Evolutionary conservation across 2,113 vertebrate species (phyloP), one percentile per base, ranked within the genome.

Genomic region (Hemibagrus wyckioides): DNA sequence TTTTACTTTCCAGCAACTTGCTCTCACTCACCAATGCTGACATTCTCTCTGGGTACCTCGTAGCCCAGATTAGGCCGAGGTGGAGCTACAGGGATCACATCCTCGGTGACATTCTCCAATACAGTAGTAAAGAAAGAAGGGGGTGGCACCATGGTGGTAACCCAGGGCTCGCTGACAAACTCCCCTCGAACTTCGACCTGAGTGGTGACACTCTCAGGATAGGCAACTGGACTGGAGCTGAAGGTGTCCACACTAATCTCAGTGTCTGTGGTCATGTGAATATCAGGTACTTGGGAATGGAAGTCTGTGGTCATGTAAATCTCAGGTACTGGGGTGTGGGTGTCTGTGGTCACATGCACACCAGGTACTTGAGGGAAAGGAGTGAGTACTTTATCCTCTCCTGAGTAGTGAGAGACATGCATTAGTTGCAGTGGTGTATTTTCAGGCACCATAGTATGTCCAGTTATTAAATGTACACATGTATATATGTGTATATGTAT

Each of bases 181-280:
- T 90, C 95, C 81, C 97, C 97, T 0, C 88, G 93, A 33, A 85
- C 94, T 90, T 99, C 97, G 19, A 94, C 91, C 88, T 94, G 93
- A 0, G 94, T 92, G 79, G 93, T 87, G 0, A 94, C 94, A 33
- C 2, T 83, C 8, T 93, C 90, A 88, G 96, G 87, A 6, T 95
- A 93, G n/a, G 93, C 82, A 81, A 94, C 93, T 56, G 86, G 89
- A n/a, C 92, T 90, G 0, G 93, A 93, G 0, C 95, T 96, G 69
- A 96, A 89, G 69, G 93, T 92, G 21, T 94, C 95, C 6, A 96
- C 95, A 84, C 71, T 92, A 41, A 91, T 4, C 36, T 67, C 23
- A 7, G 76, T 41, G 25, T 91, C 92, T 41, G 83, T 88, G 17
- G 89, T 89, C 30, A 69, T 79, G 71, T 80, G 36, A 85, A 89